Conservation (phyloP, 1,140 invertebrate species). For the Venustaconcha ellipsiformis region DNA sequence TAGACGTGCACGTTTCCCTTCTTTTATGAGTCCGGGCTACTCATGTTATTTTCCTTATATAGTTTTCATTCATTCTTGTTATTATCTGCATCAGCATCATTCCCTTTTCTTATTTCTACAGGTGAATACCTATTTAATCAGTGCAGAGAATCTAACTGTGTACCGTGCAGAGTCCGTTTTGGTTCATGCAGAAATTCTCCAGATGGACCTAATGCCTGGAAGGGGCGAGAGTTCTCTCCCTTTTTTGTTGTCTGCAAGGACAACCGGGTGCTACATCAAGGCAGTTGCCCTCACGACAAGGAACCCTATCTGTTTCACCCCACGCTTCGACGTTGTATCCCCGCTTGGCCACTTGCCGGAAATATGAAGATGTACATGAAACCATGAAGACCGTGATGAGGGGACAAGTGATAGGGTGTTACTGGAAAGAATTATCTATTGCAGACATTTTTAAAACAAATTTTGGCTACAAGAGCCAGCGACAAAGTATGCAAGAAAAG, state of each 20-base stretch:
- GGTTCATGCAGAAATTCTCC: slow-evolving; percentile 9
- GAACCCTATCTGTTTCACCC: slow-evolving; percentile 19
- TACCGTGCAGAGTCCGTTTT: slow-evolving; percentile 10
- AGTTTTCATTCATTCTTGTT: too few species aligned
- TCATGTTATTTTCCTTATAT: too few species aligned
- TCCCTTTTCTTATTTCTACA: slow-evolving; percentile 2
- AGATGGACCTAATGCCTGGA: slow-evolving; percentile 12
- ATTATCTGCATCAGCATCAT: too few species aligned
- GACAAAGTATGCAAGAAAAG: too few species aligned
- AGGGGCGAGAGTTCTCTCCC: slow-evolving; percentile 12
- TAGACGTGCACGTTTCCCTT: too few species aligned
- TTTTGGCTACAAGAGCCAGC: too few species aligned
- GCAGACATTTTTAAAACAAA: too few species aligned
- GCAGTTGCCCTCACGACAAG: slow-evolving; percentile 10
- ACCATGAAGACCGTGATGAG: too few species aligned
- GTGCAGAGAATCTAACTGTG: slow-evolving; percentile 6
- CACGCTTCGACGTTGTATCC: slow-evolving; percentile 10
- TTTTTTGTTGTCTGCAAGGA: slow-evolving; percentile 17
- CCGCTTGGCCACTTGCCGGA: neutral
- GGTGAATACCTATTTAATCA: slow-evolving; percentile 21
- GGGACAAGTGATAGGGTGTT: too few species aligned
- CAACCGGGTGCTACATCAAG: slow-evolving; percentile 6
- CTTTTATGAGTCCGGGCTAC: too few species aligned
- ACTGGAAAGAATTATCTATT: too few species aligned
- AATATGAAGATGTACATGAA: too few species aligned